Evolutionary conservation across 2,888 invertebrate genomes (phyloP).

Genomic region (Diplolepis rosae): DNA sequence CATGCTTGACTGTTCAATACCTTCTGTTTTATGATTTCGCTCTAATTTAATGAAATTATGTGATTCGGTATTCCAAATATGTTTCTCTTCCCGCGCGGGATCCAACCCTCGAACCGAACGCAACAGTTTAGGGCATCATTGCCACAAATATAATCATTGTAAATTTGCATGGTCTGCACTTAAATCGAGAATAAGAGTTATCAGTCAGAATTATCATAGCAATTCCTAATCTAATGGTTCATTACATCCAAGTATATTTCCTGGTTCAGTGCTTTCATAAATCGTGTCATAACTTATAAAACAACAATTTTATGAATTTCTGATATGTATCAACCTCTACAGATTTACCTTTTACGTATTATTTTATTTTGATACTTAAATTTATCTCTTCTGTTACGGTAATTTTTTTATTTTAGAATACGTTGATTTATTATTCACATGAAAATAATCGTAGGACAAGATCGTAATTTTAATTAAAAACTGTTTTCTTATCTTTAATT

Average conservation of each 20-base stretch:
- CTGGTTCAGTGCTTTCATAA: constrained; percentile 15
- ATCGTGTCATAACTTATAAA: constrained; percentile 1
- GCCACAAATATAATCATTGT: constrained; percentile 52
- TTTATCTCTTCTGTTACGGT: neutral
- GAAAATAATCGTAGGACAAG: neutral
- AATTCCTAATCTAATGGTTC: constrained; percentile 1
- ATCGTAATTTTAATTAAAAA: constrained; percentile 6
- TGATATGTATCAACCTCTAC: neutral
- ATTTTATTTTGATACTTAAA: neutral
- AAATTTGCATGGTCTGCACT: constrained; percentile 41
- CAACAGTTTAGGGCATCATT: constrained; percentile 35
- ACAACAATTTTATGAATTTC: neutral
- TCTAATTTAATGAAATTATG: neutral
- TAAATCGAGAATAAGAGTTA: constrained; percentile 37
- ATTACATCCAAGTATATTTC: neutral
- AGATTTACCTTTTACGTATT: neutral
- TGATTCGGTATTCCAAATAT: neutral
- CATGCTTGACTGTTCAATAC: too few species aligned
- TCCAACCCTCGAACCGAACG: constrained; percentile 10
- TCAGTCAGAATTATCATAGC: constrained; percentile 18
- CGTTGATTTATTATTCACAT: neutral
- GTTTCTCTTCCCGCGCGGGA: neutral
- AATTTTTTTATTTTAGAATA: neutral
- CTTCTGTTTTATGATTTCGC: too few species aligned
- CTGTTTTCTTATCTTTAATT: neutral